Evolutionary conservation across 2,888 invertebrate species (phyloP).

Genomic region (Auanema sp.): DNA sequence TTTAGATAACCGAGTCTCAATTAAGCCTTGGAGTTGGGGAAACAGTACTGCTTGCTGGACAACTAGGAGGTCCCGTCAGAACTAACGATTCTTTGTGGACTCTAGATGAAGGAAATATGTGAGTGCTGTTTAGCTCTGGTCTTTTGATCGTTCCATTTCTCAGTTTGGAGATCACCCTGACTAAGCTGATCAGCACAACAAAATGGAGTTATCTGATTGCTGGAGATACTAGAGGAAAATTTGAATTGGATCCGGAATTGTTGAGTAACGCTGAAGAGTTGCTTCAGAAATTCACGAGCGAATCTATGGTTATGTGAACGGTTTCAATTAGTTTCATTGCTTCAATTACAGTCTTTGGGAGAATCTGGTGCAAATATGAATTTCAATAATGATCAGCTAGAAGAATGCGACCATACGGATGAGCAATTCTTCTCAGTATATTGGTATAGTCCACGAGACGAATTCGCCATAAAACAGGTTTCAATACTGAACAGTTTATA

Average conservation of each 20-base stretch:
- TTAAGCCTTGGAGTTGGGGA: conserved; percentile 10
- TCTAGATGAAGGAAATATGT: conserved; percentile 10
- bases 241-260: conserved; percentile 20
- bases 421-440: conserved; percentile 25
- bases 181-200: conserved; percentile 17
- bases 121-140: neutral
- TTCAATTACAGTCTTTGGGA: conserved; percentile 16
- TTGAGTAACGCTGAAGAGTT: conserved; percentile 15
- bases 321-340: neutral
- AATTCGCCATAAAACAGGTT: neutral
- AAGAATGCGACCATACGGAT: conserved; percentile 34
- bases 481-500: conserved; percentile 2
- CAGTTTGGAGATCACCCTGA: conserved; percentile 29
- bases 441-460: conserved; percentile 20
- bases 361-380: conserved; percentile 17
- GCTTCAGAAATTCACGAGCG: conserved; percentile 27
- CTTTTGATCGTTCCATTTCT: conserved; percentile 1
- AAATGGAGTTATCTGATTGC: conserved; percentile 33
- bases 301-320: neutral
- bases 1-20: neutral
- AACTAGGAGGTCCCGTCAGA: conserved; percentile 13
- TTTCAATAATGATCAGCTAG: conserved; percentile 40
- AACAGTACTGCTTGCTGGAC: conserved; percentile 12
- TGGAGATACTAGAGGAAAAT: conserved; percentile 24
- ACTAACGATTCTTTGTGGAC: conserved; percentile 16